Evolutionary conservation across 2,797 vertebrate genomes (phyloP).

Genomic region (Lagocephalus sceleratus): DNA sequence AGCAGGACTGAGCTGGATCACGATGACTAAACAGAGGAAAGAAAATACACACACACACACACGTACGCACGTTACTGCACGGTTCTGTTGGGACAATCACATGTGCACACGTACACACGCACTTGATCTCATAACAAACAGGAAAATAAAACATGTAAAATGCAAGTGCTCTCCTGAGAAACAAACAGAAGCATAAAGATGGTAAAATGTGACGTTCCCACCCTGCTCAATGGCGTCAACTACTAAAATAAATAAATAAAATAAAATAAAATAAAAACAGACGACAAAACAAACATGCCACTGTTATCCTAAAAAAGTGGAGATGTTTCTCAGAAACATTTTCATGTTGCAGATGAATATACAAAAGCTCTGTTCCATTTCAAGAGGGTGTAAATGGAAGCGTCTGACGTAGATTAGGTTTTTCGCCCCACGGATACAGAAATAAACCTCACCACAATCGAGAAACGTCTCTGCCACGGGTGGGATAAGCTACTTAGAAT

Average conservation of each 20-base stretch:
- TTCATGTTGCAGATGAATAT: background rate
- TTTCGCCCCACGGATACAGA: too few relatives aligned
- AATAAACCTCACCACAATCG: too few relatives aligned
- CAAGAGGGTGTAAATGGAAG: too few relatives aligned
- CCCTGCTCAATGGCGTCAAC: background rate
- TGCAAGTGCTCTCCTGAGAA: constrained; percentile 5
- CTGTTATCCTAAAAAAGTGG: background rate
- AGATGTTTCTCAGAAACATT: background rate
- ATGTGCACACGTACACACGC: constrained; percentile 9
- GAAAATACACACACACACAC: constrained; percentile 78
- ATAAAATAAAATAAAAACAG: background rate
- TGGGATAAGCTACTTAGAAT: too few relatives aligned
- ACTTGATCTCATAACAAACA: constrained; percentile 12
- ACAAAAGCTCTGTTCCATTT: background rate
- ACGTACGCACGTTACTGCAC: constrained; percentile 3
- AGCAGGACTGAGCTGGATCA: constrained; percentile 99
- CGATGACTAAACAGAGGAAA: constrained; percentile 91
- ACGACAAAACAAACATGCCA: too few relatives aligned
- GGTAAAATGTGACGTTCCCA: background rate
- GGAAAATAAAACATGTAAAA: background rate
- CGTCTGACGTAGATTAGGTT: too few relatives aligned
- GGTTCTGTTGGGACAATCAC: constrained; percentile 25
- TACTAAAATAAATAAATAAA: background rate
- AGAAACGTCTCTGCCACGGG: too few relatives aligned
- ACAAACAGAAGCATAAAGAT: background rate